A percentile compares a stretch with the other conserved stretches of the same genome.
Conservation (phyloP, 2,888 invertebrate genomes). For the Cerastoderma edule region DNA sequence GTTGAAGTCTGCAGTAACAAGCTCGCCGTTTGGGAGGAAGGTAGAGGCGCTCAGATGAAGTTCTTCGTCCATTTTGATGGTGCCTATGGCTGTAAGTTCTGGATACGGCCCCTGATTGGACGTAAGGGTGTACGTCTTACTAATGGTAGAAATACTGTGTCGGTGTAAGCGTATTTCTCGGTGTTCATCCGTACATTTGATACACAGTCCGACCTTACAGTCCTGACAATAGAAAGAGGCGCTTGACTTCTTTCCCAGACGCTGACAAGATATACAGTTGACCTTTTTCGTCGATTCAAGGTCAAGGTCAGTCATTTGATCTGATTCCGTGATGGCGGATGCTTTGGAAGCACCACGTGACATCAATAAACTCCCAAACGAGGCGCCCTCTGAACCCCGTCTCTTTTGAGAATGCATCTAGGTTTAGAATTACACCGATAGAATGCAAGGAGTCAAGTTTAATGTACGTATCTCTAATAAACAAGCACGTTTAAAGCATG, state of each 20-base stretch:
- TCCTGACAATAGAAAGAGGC: conserved; percentile 52
- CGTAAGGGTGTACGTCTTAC: conserved; percentile 39
- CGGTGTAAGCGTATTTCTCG: conserved; percentile 44
- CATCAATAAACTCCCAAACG: neutral
- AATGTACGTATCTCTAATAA: too few relatives aligned
- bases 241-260: conserved; percentile 31
- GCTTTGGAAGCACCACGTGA: neutral
- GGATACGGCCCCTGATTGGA: conserved; percentile 60
- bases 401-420: neutral
- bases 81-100: conserved; percentile 47
- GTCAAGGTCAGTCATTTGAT: conserved; percentile 6
- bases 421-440: too few relatives aligned
- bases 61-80: conserved; percentile 56
- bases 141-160: conserved; percentile 53
- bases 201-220: conserved; percentile 50
- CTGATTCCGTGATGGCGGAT: neutral
- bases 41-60: conserved; percentile 43
- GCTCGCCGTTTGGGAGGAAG: conserved; percentile 54
- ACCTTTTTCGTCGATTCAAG: conserved; percentile 15
- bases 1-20: conserved; percentile 46
- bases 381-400: neutral
- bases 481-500: too few relatives aligned
- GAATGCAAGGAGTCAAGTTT: too few relatives aligned
- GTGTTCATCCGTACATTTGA: conserved; percentile 39
- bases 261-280: conserved; percentile 47